Evolutionary conservation across 1,140 invertebrate species (phyloP).

Genomic region (Megalonaias nervosa): DNA sequence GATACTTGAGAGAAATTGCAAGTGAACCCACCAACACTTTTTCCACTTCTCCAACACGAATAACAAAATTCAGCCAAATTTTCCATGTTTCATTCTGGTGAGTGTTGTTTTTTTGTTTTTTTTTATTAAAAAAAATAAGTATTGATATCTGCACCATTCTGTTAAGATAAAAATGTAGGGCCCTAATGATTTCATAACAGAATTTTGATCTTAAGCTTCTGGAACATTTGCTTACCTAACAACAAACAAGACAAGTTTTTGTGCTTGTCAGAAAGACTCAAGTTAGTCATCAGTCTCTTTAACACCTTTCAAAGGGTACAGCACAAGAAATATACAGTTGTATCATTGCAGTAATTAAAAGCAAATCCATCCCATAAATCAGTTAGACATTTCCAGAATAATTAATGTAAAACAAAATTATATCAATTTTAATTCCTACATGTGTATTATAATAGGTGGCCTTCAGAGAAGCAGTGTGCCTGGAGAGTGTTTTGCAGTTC

Average conservation of each 20-base stretch:
- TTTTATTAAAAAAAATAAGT: neutral
- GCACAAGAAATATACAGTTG: too few species aligned
- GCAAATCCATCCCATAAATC: too few species aligned
- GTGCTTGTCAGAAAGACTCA: too few species aligned
- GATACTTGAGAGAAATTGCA: too few species aligned
- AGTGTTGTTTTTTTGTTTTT: neutral
- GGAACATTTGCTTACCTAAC: too few species aligned
- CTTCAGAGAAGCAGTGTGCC: neutral
- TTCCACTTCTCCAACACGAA: neutral
- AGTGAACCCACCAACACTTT: neutral
- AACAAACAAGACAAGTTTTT: too few species aligned
- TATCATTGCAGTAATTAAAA: too few species aligned
- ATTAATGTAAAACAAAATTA: neutral
- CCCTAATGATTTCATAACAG: neutral
- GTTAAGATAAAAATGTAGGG: neutral
- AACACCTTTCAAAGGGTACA: too few species aligned
- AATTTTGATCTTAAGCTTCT: neutral
- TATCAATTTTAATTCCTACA: neutral
- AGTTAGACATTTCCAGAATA: too few species aligned
- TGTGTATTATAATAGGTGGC: neutral
- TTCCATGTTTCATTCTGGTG: too few species aligned
- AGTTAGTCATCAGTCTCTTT: too few species aligned
- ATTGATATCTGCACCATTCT: neutral
- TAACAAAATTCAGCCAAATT: too few species aligned
- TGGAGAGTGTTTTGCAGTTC: conserved; percentile 6